These are phyloP conservation scores for Diplodus sargus DNA, from an alignment of 2,797 vertebrate species.

Conservation along the genomic window DNA sequence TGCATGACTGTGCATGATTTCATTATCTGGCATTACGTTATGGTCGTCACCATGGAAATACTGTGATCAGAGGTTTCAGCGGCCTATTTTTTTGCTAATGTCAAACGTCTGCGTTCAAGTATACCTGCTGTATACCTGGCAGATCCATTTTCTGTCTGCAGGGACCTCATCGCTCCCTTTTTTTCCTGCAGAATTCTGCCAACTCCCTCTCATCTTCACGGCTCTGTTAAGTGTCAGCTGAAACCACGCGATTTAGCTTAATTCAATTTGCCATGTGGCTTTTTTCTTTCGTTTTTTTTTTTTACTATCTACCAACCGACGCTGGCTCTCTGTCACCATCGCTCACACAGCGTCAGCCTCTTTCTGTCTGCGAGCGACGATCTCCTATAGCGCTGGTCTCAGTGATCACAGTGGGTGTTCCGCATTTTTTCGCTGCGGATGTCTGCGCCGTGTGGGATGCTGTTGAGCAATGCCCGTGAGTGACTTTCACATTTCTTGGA, in stretches of 20 bases:
- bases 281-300: conserved; percentile 31
- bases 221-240: conserved; percentile 46
- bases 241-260: conserved; percentile 42
- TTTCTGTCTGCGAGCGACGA: conserved; percentile 52
- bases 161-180: conserved; percentile 33
- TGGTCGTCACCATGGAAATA: conserved; percentile 29
- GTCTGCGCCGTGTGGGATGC: conserved; percentile 53
- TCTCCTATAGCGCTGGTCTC: conserved; percentile 54
- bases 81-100: conserved; percentile 27
- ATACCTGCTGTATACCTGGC: conserved; percentile 57
- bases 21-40: conserved; percentile 35
- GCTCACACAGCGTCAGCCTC: conserved; percentile 24
- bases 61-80: conserved; percentile 45
- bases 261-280: conserved; percentile 53
- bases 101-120: conserved; percentile 29
- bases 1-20: conserved; percentile 38
- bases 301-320: conserved; percentile 49
- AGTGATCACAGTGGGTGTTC: conserved; percentile 77
- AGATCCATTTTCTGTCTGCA: conserved; percentile 39
- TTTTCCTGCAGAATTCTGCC: conserved; percentile 21
- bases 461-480: conserved; percentile 53
- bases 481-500: conserved; percentile 68
- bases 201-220: conserved; percentile 41
- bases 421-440: conserved; percentile 13
- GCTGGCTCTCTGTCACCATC: conserved; percentile 35